Evolutionary conservation across 1,140 invertebrate genomes (phyloP).

Genomic region (Hetaerina americana): DNA sequence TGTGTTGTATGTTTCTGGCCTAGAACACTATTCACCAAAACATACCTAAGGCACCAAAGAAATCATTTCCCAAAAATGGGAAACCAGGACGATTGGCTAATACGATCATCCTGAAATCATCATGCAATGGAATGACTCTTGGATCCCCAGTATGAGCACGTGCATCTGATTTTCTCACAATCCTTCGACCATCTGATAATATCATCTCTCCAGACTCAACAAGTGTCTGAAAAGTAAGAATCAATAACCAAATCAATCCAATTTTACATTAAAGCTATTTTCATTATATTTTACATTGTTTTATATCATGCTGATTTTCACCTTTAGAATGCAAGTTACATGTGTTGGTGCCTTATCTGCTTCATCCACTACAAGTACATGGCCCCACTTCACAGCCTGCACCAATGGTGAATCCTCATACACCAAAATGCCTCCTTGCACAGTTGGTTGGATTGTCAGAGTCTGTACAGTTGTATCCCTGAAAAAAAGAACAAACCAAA

Average conservation of each 20-base stretch:
- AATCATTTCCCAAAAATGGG: slow-evolving; percentile 94
- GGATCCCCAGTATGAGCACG: slow-evolving; percentile 24
- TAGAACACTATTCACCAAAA: too few species aligned
- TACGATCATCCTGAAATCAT: slow-evolving; percentile 81
- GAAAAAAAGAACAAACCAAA: too few species aligned
- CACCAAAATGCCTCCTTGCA: slow-evolving; percentile 73
- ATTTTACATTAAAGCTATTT: not conserved
- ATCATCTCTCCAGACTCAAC: slow-evolving; percentile 93
- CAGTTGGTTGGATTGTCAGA: slow-evolving; percentile 80
- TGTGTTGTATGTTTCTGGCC: too few species aligned
- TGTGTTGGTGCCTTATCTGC: slow-evolving; percentile 94
- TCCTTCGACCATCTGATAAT: slow-evolving; percentile 81
- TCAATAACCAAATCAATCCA: not conserved
- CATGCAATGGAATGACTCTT: slow-evolving; percentile 60
- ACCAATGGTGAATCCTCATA: slow-evolving; percentile 93
- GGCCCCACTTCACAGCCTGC: slow-evolving; percentile 75
- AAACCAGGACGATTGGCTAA: slow-evolving; percentile 94
- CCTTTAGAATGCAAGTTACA: slow-evolving; percentile 88
- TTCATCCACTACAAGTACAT: slow-evolving; percentile 88
- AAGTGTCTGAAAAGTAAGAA: slow-evolving; percentile 44
- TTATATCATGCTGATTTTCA: slow-evolving; percentile 15
- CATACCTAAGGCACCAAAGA: slow-evolving; percentile 68
- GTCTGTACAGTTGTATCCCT: slow-evolving; percentile 93
- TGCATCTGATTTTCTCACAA: slow-evolving; percentile 42
- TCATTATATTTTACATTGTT: not conserved